Conservation (phyloP, 37 sponge, comb jelly and placozoan species). For the Petrosia ficiformis region DNA sequence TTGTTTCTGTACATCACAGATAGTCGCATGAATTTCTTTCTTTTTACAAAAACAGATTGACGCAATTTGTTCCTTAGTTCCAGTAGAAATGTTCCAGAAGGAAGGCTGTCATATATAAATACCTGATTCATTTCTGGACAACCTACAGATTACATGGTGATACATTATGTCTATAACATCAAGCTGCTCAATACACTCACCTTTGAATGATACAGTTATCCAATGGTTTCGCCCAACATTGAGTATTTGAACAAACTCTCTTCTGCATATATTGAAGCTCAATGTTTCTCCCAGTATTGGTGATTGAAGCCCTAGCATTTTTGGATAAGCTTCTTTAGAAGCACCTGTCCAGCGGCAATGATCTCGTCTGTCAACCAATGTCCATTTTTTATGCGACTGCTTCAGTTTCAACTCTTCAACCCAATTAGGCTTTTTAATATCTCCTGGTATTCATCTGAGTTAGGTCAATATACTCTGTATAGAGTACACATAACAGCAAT, state of each 20-base stretch:
- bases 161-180: background rate
- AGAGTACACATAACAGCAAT: too few relatives aligned
- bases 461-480: too few relatives aligned
- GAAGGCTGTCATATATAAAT: background rate
- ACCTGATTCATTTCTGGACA: background rate
- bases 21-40: background rate
- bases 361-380: background rate
- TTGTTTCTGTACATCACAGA: background rate
- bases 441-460: too few relatives aligned
- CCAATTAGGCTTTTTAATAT: background rate
- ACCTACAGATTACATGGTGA: too few relatives aligned
- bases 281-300: background rate
- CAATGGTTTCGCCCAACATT: background rate
- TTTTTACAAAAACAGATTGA: background rate
- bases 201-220: background rate
- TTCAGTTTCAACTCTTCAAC: background rate
- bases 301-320: background rate
- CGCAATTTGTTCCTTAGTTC: background rate
- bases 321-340: background rate
- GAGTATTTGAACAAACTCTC: background rate
- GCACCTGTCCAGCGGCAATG: background rate
- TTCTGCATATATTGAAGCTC: background rate
- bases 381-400: background rate
- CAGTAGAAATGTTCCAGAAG: background rate
- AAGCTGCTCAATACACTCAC: background rate